A percentile compares a stretch with the other conserved stretches of the same genome.
These are phyloP conservation scores for Macropis europaea DNA, from an alignment of 2,888 invertebrate species.

Conservation along the genomic window DNA sequence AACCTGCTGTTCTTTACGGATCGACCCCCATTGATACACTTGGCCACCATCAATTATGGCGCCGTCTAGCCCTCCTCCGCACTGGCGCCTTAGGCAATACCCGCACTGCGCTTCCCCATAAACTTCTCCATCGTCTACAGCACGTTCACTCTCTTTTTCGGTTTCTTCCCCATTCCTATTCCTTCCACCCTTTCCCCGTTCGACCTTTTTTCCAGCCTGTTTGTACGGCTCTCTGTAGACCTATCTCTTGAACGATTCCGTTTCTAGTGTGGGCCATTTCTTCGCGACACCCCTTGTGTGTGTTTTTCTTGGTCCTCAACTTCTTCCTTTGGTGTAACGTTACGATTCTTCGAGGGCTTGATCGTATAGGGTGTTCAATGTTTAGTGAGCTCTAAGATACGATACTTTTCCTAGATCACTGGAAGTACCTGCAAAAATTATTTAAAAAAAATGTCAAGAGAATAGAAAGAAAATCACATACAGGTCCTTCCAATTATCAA, in stretches of 20 bases:
- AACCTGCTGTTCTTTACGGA: constrained; percentile 66
- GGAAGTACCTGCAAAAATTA: too few relatives aligned
- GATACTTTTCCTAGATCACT: too few relatives aligned
- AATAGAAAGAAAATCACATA: too few relatives aligned
- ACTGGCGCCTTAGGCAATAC: constrained; percentile 57
- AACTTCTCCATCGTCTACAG: constrained; percentile 28
- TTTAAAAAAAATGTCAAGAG: too few relatives aligned
- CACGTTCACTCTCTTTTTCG: neutral
- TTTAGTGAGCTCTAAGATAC: too few relatives aligned
- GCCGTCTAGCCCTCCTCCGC: constrained; percentile 55
- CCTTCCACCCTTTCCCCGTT: neutral
- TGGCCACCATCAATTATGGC: constrained; percentile 69
- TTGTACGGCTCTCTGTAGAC: neutral
- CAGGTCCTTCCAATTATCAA: too few relatives aligned
- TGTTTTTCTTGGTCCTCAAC: neutral
- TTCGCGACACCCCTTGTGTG: neutral
- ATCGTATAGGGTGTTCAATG: too few relatives aligned
- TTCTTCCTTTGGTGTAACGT: neutral
- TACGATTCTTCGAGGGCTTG: too few relatives aligned
- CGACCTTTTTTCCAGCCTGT: neutral
- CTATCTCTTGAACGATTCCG: neutral
- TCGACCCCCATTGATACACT: constrained; percentile 70
- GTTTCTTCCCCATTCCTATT: neutral
- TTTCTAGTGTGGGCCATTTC: neutral
- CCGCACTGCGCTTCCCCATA: constrained; percentile 55